Base-by-base conservation (phyloP, 1,140 invertebrate genomes). In the Bombus pyrosoma region DNA sequence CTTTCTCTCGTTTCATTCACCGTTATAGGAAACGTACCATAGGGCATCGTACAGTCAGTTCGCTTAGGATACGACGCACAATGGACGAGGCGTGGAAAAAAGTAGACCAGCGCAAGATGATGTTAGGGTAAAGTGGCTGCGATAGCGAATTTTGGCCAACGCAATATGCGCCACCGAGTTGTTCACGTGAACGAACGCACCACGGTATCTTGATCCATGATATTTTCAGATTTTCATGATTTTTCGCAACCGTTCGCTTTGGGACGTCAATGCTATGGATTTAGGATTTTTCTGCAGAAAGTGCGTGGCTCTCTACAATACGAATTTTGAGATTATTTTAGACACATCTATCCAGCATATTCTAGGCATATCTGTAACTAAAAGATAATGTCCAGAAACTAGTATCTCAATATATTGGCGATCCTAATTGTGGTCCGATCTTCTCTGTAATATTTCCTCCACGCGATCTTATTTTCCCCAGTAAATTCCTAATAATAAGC, bases 21-120 rank as follows among this genome's bases (percentile, higher is more conserved):
- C 41, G n/a, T 18, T 28, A 71, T 15, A 43, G 43, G 9, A 32
- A 74, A 68, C 69, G 77, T 69, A 59, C 76, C 37, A 15, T 1
- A 22, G 81, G 59, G 83, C 69, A 41, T 81, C 57, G 86, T 85
- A 66, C 77, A 32, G 76, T 71, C 43, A 39, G 28, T 22, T 53
- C 80, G 76, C 79, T 83, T 53, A 76, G 75, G 79, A 74, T 77
- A 72, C 79, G 34, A 10, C 66, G 80, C 76, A 89, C 76, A 89
- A 86, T 89, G 80, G n/a, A 47, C 25, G 43, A 43, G 25, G 84
- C 59, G 59, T n/a, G 59, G 75, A 71, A 37, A 75, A 83, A 88
- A 88, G 68, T 79, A 37, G 41, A 78, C 87, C 80, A 47, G 3
- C 71, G 22, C 72, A 86, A 89, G 88, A 89, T 86, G 88, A 89